Evolutionary conservation across 2,888 invertebrate genomes (phyloP), one percentile per base, ranked within the genome.

Genomic region (Venusia cambrica): DNA sequence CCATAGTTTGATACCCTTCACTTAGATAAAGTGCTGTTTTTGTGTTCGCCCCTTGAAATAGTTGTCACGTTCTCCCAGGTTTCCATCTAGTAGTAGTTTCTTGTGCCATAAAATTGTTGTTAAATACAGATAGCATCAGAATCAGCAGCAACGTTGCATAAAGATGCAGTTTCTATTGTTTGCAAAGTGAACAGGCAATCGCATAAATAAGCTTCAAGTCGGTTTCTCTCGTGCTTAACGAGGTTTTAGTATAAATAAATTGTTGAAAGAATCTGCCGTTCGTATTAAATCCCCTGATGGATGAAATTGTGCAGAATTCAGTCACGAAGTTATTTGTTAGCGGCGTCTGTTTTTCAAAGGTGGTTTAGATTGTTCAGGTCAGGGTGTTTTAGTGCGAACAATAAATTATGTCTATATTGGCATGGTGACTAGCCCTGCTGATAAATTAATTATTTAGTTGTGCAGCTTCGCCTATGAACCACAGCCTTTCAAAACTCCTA

Each of bases 1-100:
- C 48, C 46, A 52, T 61, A 61, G 54, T 62, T 62, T 58, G 62
- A 65, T 69, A 67, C 66, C 65, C 64, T 58, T 62, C 67, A 66
- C 65, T 70, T 63, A 64, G 56, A 58, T 62, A 65, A 66, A 70
- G 62, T 70, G 66, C 54, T 65, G 62, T 70, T 67, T 61, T 67
- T 63, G 47, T 57, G 42, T 56, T 62, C 58, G 60, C 57, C 51
- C 54, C 61, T 62, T 58, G 49, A 51, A 57, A 62, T 60, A 64
- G 67, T 62, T 64, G 53, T 67, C 66, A 63, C 62, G 57, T 60
- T 55, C 32, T 33, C 41, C 28, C 35, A 15, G 45, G 51, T 49
- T 51, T 51, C 48, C 54, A 53, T 45, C 37, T 46, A 34, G 29
- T 32, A 26, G 25, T 56, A 43, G 45, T 44, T 48, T 50, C 38